These are phyloP conservation scores for Coptotermes formosanus DNA, from an alignment of 1,140 invertebrate genomes.

Conservation along the genomic window DNA sequence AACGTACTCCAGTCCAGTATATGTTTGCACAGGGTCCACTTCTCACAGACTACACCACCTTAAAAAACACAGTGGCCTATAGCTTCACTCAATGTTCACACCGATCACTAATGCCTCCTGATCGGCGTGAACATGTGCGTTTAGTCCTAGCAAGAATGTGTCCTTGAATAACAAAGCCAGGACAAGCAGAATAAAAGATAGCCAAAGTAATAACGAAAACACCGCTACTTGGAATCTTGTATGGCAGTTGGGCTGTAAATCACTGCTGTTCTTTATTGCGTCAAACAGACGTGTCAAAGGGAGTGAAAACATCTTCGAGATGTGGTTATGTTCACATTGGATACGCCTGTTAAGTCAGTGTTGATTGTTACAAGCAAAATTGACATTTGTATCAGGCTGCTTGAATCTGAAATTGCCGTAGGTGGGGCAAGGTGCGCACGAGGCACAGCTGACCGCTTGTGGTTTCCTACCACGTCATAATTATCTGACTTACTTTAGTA, in stretches of 20 bases:
- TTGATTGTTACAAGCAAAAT: background rate
- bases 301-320: slow-evolving; percentile 6
- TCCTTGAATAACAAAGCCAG: no score
- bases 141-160: background rate
- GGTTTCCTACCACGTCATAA: no score
- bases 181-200: background rate
- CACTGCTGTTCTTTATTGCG: background rate
- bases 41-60: no score
- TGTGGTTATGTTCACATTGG: slow-evolving; percentile 6
- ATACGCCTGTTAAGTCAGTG: background rate
- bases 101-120: background rate
- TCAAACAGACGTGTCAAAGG: slow-evolving; percentile 9
- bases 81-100: no score
- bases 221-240: background rate
- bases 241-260: background rate
- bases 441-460: no score
- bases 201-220: background rate
- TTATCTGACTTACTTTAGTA: no score
- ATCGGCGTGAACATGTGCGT: background rate
- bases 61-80: no score
- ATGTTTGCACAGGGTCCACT: no score
- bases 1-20: no score
- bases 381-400: background rate
- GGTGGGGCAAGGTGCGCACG: background rate
- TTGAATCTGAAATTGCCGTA: no score